Evolutionary conservation across 2,113 vertebrate genomes (phyloP), one percentile per base, ranked within the genome.

Genomic region (Euleptes europaea): DNA sequence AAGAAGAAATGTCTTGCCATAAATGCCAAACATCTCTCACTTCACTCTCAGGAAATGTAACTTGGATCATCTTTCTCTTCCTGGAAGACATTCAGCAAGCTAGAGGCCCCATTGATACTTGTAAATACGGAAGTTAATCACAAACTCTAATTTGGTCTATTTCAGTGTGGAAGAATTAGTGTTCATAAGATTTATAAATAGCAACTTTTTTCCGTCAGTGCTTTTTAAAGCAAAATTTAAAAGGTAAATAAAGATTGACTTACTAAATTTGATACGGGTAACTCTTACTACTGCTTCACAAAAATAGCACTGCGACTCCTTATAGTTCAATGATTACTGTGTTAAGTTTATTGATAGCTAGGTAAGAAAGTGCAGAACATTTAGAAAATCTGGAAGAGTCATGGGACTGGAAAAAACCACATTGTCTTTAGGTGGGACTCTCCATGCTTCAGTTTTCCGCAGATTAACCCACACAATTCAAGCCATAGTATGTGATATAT

Each of bases 1-100:
- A 95, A 95, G 77, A 94, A 96, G 94, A 95, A 96, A 96, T 92
- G 93, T 95, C 95, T 95, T 95, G 90, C 94, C 92, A 93, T 96
- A 95, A 96, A 96, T 96, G 93, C 96, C 95, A 97, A 97, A 94
- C 96, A 97, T 98, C 95, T 98, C 97, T 98, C 97, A 97, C 96
- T 97, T 98, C 96, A 96, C 95, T 94, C 89, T 94, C 95, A 97
- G 97, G 97, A 97, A 97, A 97, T 97, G 95, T 94, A 96, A 96
- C 93, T 90, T 95, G 95, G 94, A 95, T 96, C 95, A 63, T 93
- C 94, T 97, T 97, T 98, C 97, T 92, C 90, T 94, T 96, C 96
- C 96, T 97, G 95, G 96, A 97, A 97, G 96, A 96, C 94, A 95
- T 92, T 97, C 96, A 96, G 96, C 96, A 93, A 93, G 94, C 91